These are phyloP conservation scores for Platyrinchus mystaceus DNA, from an alignment of 2,797 vertebrate genomes.

Conservation along the genomic window DNA sequence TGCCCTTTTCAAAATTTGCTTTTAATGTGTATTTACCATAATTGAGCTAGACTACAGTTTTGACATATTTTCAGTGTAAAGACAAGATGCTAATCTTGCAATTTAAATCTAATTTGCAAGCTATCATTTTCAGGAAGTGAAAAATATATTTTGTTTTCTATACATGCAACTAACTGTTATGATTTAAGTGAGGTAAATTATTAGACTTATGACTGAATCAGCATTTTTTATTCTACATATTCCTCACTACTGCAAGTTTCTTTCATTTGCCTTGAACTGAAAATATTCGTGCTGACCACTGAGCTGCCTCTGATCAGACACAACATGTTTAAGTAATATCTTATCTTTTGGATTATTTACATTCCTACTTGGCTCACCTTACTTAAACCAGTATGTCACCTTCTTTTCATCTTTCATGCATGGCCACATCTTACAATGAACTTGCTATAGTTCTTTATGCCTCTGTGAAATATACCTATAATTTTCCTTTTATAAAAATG, in stretches of 20 bases:
- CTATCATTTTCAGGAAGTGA: not conserved
- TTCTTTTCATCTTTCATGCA: not conserved
- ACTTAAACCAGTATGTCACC: not conserved
- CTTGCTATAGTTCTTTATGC: slow-evolving; percentile 16
- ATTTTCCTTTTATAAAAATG: slow-evolving; percentile 51
- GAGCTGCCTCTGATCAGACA: not conserved
- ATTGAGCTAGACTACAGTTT: slow-evolving; percentile 26
- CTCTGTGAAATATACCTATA: slow-evolving; percentile 33
- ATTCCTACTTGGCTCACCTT: not conserved
- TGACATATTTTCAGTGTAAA: slow-evolving; percentile 40
- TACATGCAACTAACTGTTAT: not conserved
- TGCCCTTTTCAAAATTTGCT: slow-evolving; percentile 30
- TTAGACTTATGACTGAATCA: not conserved
- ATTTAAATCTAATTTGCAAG: slow-evolving; percentile 31
- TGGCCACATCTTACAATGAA: not conserved
- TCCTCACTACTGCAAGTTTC: not conserved
- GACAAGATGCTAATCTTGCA: not conserved
- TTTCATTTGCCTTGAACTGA: not conserved
- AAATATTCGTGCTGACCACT: not conserved
- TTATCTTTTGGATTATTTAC: slow-evolving; percentile 2
- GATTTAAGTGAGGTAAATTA: not conserved
- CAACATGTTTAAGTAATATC: not conserved
- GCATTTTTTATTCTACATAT: not conserved
- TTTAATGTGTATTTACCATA: slow-evolving; percentile 25
- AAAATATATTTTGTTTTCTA: not conserved